These are phyloP conservation scores for Microcebus griseorufus DNA, from an alignment of 2,113 vertebrate species.

Conservation along the genomic window DNA sequence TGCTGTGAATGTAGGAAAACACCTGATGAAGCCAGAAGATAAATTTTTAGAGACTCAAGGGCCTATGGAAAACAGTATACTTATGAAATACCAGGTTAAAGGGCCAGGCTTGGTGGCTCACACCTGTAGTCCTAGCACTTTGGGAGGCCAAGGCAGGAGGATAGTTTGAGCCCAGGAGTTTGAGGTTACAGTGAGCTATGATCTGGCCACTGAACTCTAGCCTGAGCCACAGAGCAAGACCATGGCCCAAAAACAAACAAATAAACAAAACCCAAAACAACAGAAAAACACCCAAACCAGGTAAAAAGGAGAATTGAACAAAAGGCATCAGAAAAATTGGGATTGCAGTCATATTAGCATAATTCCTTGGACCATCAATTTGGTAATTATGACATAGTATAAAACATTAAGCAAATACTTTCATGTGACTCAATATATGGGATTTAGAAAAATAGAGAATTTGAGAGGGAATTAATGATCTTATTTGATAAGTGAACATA, in stretches of 20 bases:
- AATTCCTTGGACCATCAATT: neutral
- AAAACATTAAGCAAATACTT: conserved; percentile 35
- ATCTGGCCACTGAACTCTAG: too few relatives aligned
- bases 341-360: neutral
- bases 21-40: neutral
- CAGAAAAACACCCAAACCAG: too few relatives aligned
- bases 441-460: neutral
- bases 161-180: too few relatives aligned
- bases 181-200: too few relatives aligned
- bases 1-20: conserved; percentile 33
- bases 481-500: neutral
- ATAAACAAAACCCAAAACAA: too few relatives aligned
- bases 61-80: neutral
- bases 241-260: too few relatives aligned
- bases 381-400: neutral
- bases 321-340: neutral
- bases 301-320: neutral
- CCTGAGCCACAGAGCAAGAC: too few relatives aligned
- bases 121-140: too few relatives aligned
- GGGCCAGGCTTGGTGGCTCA: too few relatives aligned
- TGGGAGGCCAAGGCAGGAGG: too few relatives aligned
- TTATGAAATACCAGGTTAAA: neutral
- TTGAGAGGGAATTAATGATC: neutral
- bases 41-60: neutral
- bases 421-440: neutral